Evolutionary conservation across 1,140 invertebrate species (phyloP).

Genomic region (Coelopa frigida): DNA sequence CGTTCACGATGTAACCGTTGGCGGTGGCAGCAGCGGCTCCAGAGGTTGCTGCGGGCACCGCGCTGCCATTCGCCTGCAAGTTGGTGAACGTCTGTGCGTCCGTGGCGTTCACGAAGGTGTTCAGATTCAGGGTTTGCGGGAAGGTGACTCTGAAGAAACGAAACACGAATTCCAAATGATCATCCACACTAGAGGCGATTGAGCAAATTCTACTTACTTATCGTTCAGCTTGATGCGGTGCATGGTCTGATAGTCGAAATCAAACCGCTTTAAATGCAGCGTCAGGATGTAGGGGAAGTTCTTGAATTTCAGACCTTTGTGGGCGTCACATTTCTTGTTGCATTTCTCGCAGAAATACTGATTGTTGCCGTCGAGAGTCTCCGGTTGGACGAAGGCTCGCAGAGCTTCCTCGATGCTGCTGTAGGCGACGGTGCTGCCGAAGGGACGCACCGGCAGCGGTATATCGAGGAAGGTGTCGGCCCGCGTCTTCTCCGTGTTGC

Average conservation of each 20-base stretch:
- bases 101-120: constrained; percentile 53
- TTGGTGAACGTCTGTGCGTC: constrained; percentile 19
- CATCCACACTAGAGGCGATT: neutral
- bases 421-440: constrained; percentile 70
- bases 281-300: constrained; percentile 85
- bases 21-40: neutral
- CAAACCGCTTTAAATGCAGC: constrained; percentile 83
- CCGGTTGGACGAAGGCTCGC: constrained; percentile 76
- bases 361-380: constrained; percentile 78
- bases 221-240: constrained; percentile 88
- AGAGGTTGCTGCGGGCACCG: neutral
- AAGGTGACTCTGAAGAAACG: constrained; percentile 65
- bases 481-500: constrained; percentile 73
- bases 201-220: constrained; percentile 53
- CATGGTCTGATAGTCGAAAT: constrained; percentile 82
- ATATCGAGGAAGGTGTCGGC: constrained; percentile 85
- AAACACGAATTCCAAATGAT: neutral
- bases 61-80: constrained; percentile 23
- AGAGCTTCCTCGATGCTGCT: constrained; percentile 81
- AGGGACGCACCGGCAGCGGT: constrained; percentile 78
- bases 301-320: constrained; percentile 85
- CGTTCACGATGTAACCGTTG: constrained; percentile 4
- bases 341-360: constrained; percentile 88
- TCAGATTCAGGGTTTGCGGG: constrained; percentile 74
- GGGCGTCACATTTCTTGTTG: constrained; percentile 82